Conservation (phyloP, 2,113 vertebrate species). For the Cyphomyrus plagiostoma region DNA sequence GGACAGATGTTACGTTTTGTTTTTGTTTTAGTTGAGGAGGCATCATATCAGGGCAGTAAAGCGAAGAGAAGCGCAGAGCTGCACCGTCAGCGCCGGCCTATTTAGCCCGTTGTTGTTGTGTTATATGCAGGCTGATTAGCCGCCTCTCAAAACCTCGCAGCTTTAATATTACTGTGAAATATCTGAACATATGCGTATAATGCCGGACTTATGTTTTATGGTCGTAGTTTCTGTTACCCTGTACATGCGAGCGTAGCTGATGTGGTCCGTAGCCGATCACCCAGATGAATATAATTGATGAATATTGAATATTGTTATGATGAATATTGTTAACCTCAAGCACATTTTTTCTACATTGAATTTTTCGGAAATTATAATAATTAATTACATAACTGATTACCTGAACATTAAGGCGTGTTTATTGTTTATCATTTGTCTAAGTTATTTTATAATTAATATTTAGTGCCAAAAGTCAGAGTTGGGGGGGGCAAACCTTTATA, state of each 20-base stretch:
- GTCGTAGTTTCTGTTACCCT: not conserved
- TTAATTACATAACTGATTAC: not conserved
- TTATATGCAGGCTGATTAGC: not conserved
- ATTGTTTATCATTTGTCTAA: not conserved
- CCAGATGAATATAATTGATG: not conserved
- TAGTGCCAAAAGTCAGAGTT: not conserved
- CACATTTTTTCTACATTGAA: not conserved
- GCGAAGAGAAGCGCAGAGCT: not conserved
- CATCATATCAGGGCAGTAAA: not conserved
- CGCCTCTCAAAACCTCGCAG: not conserved
- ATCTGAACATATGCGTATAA: not conserved
- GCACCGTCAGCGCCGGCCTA: not conserved
- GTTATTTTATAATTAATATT: not conserved
- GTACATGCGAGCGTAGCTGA: not conserved
- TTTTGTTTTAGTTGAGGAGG: constrained; percentile 14
- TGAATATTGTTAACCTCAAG: not conserved
- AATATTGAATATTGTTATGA: not conserved
- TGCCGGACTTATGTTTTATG: not conserved
- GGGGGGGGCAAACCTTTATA: not conserved
- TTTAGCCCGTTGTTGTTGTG: not conserved
- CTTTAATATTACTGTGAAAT: not conserved
- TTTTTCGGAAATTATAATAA: not conserved
- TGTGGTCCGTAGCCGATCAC: not conserved
- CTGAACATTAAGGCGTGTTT: not conserved
- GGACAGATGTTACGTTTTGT: constrained; percentile 11